These are phyloP conservation scores for Smittia aterrima DNA, from an alignment of 2,888 invertebrate species.

Conservation along the genomic window DNA sequence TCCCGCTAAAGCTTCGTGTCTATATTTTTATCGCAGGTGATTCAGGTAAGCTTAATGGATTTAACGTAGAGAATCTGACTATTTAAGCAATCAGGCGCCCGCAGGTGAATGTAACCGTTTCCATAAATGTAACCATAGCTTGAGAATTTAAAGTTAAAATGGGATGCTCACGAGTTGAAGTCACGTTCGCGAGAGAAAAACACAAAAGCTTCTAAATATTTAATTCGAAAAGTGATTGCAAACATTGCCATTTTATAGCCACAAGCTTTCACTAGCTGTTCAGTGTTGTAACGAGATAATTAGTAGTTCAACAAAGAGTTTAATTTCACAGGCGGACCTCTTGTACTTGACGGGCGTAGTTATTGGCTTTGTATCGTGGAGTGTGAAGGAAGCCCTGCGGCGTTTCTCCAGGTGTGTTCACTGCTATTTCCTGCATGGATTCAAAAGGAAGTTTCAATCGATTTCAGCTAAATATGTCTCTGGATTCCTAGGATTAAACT, in stretches of 20 bases:
- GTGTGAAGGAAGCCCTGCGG: constrained; percentile 21
- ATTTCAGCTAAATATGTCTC: background rate
- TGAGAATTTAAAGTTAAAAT: no score
- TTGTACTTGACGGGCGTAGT: constrained; percentile 44
- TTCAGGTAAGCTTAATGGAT: constrained; percentile 51
- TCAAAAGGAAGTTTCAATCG: background rate
- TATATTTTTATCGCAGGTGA: constrained; percentile 46
- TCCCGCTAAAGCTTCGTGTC: background rate
- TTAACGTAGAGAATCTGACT: background rate
- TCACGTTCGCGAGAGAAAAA: no score
- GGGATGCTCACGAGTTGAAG: no score
- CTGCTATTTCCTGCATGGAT: constrained; percentile 17
- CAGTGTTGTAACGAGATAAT: no score
- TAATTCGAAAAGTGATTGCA: no score
- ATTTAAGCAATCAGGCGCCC: background rate
- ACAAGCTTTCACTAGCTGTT: no score
- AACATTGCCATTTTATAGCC: no score
- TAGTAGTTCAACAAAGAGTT: background rate
- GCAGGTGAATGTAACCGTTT: background rate
- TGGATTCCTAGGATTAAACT: background rate
- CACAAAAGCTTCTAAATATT: no score
- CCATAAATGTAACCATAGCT: background rate
- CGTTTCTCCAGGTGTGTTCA: constrained; percentile 4
- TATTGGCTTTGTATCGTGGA: constrained; percentile 24
- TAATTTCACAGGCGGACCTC: constrained; percentile 45